phyloP scores from a whole-genome alignment of 2,113 vertebrate genomes.

The Columbina picui region DNA sequence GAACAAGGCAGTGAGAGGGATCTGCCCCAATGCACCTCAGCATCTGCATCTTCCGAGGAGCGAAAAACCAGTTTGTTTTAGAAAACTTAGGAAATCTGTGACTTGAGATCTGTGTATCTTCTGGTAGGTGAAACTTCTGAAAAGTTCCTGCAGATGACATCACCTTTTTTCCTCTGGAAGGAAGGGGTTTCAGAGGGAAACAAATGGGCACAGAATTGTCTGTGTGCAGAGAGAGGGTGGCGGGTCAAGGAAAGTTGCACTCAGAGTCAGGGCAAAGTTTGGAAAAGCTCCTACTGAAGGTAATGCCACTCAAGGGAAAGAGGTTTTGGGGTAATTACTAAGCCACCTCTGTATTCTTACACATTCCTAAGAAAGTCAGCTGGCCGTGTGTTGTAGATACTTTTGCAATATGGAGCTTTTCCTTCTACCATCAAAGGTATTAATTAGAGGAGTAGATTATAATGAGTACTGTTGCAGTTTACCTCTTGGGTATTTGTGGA shows the following conservation, averaged over 20 bases:
- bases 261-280: background rate
- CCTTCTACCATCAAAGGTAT: background rate
- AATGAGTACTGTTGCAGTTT: background rate
- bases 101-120: background rate
- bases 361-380: background rate
- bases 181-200: background rate
- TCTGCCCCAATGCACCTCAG: background rate
- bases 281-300: background rate
- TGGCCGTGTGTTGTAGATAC: background rate
- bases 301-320: background rate
- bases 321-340: background rate
- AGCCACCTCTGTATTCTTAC: background rate
- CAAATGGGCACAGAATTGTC: background rate
- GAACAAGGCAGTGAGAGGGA: background rate
- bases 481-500: slow-evolving; percentile 2
- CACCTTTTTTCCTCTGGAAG: background rate
- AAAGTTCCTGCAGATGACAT: background rate
- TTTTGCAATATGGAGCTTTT: background rate
- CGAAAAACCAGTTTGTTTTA: background rate
- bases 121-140: background rate
- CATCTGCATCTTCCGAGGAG: background rate
- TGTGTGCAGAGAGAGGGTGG: background rate
- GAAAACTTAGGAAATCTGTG: background rate
- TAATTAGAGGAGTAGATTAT: slow-evolving; percentile 4
- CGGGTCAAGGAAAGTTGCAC: background rate